Percentiles rank a stretch among this genome's conserved stretches.
Conservation (phyloP, 2,797 vertebrate species). For the Pyrocephalus nanus region DNA sequence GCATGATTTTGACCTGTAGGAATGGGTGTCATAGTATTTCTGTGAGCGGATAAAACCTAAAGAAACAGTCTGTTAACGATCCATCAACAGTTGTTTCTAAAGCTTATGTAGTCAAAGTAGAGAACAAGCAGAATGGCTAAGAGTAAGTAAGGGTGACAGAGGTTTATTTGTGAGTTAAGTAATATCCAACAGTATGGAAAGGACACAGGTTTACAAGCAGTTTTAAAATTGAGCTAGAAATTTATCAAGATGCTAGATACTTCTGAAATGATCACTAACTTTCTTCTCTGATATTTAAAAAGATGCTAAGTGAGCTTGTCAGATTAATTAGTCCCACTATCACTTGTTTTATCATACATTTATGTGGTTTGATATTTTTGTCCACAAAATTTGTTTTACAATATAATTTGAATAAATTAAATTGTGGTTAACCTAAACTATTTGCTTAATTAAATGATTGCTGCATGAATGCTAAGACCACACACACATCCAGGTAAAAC, state of each 20-base stretch:
- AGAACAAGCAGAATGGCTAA: not conserved
- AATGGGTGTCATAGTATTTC: not conserved
- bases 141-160: not conserved
- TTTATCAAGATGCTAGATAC: not conserved
- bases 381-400: not conserved
- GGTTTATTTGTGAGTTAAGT: not conserved
- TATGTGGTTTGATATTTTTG: not conserved
- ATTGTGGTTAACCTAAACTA: not conserved
- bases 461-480: not conserved
- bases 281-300: not conserved
- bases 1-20: not conserved
- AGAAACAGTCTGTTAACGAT: not conserved
- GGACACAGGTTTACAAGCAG: not conserved
- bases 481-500: not conserved
- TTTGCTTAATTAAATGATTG: not conserved
- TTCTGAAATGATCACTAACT: not conserved
- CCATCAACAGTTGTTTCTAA: not conserved
- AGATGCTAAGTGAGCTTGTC: not conserved
- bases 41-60: not conserved
- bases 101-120: not conserved
- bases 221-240: not conserved
- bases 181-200: not conserved
- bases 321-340: not conserved
- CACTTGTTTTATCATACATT: not conserved
- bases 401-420: not conserved